A percentile compares a stretch with the other conserved stretches of the same genome.
These are phyloP conservation scores for Palythoa grandis DNA, from an alignment of 92 coral and sea anemone genomes.

Conservation along the genomic window DNA sequence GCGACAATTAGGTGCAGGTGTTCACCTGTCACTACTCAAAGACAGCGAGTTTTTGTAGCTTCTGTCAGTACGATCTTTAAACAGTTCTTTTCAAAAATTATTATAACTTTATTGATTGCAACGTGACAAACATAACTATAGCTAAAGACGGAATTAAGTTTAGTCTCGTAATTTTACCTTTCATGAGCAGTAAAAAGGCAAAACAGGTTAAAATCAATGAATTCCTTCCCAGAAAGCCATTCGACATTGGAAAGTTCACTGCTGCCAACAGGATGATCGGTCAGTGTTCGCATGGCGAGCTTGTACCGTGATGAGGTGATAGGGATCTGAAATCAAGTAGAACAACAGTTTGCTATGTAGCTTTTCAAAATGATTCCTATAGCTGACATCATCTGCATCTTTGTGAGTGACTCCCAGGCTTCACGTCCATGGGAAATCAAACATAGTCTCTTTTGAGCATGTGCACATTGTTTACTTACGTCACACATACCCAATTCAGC, in stretches of 20 bases:
- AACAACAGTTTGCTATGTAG: not conserved
- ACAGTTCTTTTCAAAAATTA: not conserved
- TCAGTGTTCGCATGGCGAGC: conserved; percentile 74
- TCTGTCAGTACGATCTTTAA: no score
- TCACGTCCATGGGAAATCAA: no score
- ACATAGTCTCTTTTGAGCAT: no score
- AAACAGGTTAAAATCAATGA: conserved; percentile 74
- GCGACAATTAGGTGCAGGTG: no score
- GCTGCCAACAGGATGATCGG: conserved; percentile 89
- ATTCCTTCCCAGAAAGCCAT: conserved; percentile 65
- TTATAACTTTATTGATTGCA: not conserved
- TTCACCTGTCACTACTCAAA: no score
- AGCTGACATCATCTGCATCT: no score
- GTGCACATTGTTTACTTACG: no score
- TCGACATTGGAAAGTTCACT: conserved; percentile 75
- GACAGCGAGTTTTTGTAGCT: no score
- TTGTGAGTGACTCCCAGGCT: no score
- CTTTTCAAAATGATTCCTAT: no score
- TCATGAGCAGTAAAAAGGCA: conserved; percentile 84
- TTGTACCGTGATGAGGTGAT: conserved; percentile 53
- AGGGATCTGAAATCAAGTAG: conserved; percentile 55
- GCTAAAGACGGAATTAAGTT: not conserved
- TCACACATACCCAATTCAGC: no score
- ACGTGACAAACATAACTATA: not conserved
- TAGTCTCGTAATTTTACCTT: conserved; percentile 8